These are phyloP conservation scores for Macrostomum lignano DNA, from an alignment of 1,140 invertebrate species.

Conservation along the genomic window DNA sequence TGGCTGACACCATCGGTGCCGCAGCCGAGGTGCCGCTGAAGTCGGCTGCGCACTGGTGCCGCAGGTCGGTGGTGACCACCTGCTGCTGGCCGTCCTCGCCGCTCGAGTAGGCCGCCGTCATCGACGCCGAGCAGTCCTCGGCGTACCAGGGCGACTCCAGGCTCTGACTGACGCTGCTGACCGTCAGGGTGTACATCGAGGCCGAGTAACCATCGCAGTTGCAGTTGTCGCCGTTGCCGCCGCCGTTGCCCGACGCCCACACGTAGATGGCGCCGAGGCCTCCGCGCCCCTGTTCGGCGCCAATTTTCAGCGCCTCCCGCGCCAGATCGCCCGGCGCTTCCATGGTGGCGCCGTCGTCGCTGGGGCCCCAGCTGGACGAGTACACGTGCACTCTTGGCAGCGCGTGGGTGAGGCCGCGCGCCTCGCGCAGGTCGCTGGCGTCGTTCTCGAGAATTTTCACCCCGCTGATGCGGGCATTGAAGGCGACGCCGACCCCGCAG, in stretches of 20 bases:
- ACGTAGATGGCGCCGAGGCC: constrained; percentile 26
- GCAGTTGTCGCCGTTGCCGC: constrained; percentile 23
- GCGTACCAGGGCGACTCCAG: neutral
- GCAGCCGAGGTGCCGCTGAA: no score
- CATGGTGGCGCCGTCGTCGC: constrained; percentile 53
- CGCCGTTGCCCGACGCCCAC: constrained; percentile 32
- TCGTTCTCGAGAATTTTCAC: constrained; percentile 42
- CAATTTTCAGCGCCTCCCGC: constrained; percentile 40
- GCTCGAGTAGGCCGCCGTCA: no score
- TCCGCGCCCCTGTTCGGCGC: constrained; percentile 28
- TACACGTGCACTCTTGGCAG: constrained; percentile 90
- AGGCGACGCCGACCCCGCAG: constrained; percentile 81
- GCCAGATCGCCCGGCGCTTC: constrained; percentile 56
- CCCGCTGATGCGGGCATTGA: constrained; percentile 64
- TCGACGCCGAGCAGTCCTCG: no score
- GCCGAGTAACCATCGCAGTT: constrained; percentile 28
- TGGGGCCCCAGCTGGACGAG: constrained; percentile 68
- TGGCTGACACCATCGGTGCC: no score
- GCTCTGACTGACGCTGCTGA: constrained; percentile 19
- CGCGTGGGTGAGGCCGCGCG: constrained; percentile 63
- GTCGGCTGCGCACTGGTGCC: no score
- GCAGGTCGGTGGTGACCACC: no score
- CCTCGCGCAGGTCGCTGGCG: constrained; percentile 90
- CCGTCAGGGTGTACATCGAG: constrained; percentile 21
- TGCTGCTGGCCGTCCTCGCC: no score